Percentiles rank a stretch among this genome's conserved stretches.
Evolutionary conservation across 2,888 invertebrate genomes (phyloP).

Genomic region (Andrena haemorrhoa): DNA sequence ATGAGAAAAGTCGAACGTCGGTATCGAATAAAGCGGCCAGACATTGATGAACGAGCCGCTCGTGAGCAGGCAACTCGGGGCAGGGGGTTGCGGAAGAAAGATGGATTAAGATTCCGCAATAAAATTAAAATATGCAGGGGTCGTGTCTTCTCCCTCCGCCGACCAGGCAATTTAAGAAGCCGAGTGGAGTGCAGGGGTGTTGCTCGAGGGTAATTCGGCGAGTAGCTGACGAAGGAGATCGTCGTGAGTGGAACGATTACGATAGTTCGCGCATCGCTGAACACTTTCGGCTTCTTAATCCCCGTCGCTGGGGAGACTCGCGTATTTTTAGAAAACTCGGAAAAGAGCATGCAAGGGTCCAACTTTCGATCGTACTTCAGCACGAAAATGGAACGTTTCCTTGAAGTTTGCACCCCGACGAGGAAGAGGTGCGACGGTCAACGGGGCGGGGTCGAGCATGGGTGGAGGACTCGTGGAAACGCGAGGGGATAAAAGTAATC

Average conservation of each 20-base stretch:
- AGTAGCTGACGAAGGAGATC: conserved; percentile 44
- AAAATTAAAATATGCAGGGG: conserved; percentile 57
- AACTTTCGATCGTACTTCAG: conserved; percentile 44
- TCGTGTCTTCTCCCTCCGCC: conserved; percentile 5
- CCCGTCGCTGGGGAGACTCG: conserved; percentile 27
- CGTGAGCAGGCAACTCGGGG: conserved; percentile 1
- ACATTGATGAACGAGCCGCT: conserved; percentile 48
- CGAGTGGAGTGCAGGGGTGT: conserved; percentile 10
- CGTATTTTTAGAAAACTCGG: conserved; percentile 38
- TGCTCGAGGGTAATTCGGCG: conserved; percentile 41
- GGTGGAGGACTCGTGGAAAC: background rate
- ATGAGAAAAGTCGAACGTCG: conserved; percentile 22
- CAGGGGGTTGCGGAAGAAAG: background rate
- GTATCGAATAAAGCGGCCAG: conserved; percentile 19
- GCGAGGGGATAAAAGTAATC: background rate
- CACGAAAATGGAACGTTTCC: conserved; percentile 29
- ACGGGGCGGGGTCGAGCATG: conserved; percentile 6
- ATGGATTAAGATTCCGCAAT: conserved; percentile 40
- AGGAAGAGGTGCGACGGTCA: conserved; percentile 24
- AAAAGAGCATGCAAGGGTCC: conserved; percentile 4
- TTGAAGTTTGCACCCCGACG: conserved; percentile 13
- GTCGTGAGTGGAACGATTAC: conserved; percentile 32
- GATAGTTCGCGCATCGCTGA: conserved; percentile 34
- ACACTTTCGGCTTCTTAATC: conserved; percentile 29
- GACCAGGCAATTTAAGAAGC: conserved; percentile 35